Percentiles rank a stretch among this genome's conserved stretches.
Conservation (phyloP, 2,797 vertebrate genomes). For the Gymnothorax reevesii region DNA sequence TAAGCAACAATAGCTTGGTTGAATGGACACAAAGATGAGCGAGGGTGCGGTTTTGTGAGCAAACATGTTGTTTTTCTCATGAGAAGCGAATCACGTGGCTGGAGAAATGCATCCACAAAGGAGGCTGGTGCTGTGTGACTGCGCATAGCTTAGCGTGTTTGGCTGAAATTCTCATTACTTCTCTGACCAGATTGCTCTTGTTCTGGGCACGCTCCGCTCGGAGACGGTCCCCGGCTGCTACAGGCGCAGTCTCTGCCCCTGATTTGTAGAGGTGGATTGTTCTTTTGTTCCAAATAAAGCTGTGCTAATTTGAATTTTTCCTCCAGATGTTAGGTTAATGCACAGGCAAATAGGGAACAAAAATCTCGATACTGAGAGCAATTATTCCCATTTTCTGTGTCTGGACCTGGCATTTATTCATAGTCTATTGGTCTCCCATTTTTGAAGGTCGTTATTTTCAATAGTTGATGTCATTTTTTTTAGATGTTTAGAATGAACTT, state of each 20-base stretch:
- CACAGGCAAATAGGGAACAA: constrained; percentile 51
- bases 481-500: background rate
- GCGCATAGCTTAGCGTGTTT: constrained; percentile 62
- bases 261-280: constrained; percentile 50
- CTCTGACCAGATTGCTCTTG: constrained; percentile 49
- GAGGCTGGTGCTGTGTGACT: constrained; percentile 50
- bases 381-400: background rate
- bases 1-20: background rate
- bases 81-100: background rate
- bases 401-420: background rate
- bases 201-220: constrained; percentile 44
- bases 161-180: constrained; percentile 52
- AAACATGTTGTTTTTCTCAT: constrained; percentile 19
- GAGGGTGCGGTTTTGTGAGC: background rate
- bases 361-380: constrained; percentile 35
- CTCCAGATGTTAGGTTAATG: constrained; percentile 62
- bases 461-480: background rate
- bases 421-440: background rate
- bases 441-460: constrained; percentile 21
- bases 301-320: constrained; percentile 51
- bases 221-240: constrained; percentile 24
- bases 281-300: constrained; percentile 51
- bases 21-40: background rate
- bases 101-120: constrained; percentile 33
- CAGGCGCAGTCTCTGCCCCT: constrained; percentile 43